These are phyloP conservation scores for Enteromius trimaculatus DNA, from an alignment of 2,797 vertebrate genomes.

Conservation along the genomic window DNA sequence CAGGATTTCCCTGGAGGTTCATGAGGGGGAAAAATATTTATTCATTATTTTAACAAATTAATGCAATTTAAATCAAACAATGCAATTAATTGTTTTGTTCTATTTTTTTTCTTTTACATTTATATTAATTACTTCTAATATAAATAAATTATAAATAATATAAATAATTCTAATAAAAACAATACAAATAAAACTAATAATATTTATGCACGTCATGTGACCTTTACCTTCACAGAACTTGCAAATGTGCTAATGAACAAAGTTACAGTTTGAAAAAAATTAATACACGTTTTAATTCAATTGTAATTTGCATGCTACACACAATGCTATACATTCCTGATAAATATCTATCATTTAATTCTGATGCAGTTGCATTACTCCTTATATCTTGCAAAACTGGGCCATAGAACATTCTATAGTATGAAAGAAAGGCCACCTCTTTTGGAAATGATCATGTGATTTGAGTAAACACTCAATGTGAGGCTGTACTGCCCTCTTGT, in stretches of 20 bases:
- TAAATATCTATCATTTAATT: background rate
- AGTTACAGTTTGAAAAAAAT: background rate
- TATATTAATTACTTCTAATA: too few relatives aligned
- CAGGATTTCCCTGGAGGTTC: too few relatives aligned
- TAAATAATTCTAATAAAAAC: background rate
- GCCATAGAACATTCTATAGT: background rate
- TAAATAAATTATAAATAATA: too few relatives aligned
- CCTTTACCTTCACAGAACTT: background rate
- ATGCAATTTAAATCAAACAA: too few relatives aligned
- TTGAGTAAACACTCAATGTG: background rate
- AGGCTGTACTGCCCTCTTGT: conserved; percentile 27
- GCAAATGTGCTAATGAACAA: background rate
- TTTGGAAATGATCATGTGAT: background rate
- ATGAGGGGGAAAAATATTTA: too few relatives aligned
- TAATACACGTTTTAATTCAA: background rate
- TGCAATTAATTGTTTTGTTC: too few relatives aligned
- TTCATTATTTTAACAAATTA: too few relatives aligned
- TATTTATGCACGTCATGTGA: background rate
- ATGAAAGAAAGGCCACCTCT: background rate
- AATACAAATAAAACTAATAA: background rate
- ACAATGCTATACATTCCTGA: background rate
- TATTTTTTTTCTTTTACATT: too few relatives aligned
- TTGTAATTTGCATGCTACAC: background rate
- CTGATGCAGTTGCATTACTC: background rate
- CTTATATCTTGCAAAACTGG: background rate